A percentile compares a stretch with the other conserved stretches of the same genome.
Conservation (phyloP, 2,888 invertebrate genomes). For the Agonopterix alstromeriana region DNA sequence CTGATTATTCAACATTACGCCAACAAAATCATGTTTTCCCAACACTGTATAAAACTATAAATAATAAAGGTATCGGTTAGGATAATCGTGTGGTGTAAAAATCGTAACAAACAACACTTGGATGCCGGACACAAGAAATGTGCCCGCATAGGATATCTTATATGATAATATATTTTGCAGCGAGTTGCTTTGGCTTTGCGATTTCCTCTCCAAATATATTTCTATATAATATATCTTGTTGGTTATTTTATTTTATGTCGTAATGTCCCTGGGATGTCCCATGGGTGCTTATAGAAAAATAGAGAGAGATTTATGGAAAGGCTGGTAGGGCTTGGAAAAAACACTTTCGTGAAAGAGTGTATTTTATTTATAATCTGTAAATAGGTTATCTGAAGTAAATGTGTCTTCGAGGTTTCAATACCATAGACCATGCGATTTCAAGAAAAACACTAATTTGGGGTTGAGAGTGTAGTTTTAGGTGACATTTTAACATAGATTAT, state of each 20-base stretch:
- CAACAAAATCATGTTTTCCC: background rate
- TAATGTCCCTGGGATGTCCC: background rate
- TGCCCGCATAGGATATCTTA: slow-evolving; percentile 51
- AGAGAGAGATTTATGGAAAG: background rate
- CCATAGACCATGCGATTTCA: too few relatives aligned
- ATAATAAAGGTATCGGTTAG: background rate
- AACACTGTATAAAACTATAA: background rate
- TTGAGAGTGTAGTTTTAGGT: too few relatives aligned
- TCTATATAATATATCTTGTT: slow-evolving; percentile 27
- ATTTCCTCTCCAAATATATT: slow-evolving; percentile 39
- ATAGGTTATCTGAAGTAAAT: too few relatives aligned
- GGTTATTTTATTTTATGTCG: slow-evolving; percentile 1
- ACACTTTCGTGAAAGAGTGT: too few relatives aligned
- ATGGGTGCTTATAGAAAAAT: background rate
- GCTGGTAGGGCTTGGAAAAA: too few relatives aligned
- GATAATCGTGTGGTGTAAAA: slow-evolving; percentile 23
- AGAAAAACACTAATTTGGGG: too few relatives aligned
- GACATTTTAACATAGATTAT: too few relatives aligned
- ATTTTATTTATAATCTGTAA: too few relatives aligned
- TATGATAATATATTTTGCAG: slow-evolving; percentile 60
- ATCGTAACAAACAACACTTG: slow-evolving; percentile 21
- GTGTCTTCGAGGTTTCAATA: too few relatives aligned
- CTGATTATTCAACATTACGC: too few relatives aligned
- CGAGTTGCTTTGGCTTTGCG: slow-evolving; percentile 39
- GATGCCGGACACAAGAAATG: slow-evolving; percentile 48